Conservation (phyloP, 2,888 invertebrate species). For the Hydrotaea cyrtoneurina region DNA sequence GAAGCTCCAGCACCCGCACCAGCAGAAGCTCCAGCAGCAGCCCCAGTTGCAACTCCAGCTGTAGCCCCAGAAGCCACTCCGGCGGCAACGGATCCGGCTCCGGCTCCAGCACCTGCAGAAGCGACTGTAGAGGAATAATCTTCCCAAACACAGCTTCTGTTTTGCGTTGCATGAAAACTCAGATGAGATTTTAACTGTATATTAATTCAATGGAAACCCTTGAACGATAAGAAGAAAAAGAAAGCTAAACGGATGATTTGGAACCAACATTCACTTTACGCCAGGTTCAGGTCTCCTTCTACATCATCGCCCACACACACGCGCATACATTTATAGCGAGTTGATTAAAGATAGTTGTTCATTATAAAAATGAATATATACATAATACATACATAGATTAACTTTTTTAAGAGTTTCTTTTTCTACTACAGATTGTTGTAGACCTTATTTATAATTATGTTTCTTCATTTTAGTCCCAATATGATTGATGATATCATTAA, state of each 20-base stretch:
- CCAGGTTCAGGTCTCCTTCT: not conserved
- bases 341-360: conserved; percentile 11
- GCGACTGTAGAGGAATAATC: conserved; percentile 47
- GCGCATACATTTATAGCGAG: not conserved
- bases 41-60: not conserved
- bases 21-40: not conserved
- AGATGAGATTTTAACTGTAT: conserved; percentile 31
- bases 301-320: not conserved
- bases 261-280: not conserved
- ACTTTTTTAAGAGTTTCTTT: conserved; percentile 27
- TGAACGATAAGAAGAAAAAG: not conserved
- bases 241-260: not conserved
- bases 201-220: not conserved
- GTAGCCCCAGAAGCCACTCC: conserved; percentile 13
- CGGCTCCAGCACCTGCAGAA: not conserved
- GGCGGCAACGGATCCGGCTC: not conserved
- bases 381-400: conserved; percentile 3
- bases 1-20: not conserved
- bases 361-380: conserved; percentile 23
- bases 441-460: not conserved
- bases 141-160: too few relatives aligned
- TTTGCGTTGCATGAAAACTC: conserved; percentile 2
- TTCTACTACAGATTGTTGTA: conserved; percentile 8
- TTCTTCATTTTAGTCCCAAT: conserved; percentile 31
- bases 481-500: not conserved